Evolutionary conservation across 1,140 invertebrate genomes (phyloP).

Genomic region (Thaumetopoea pityocampa): DNA sequence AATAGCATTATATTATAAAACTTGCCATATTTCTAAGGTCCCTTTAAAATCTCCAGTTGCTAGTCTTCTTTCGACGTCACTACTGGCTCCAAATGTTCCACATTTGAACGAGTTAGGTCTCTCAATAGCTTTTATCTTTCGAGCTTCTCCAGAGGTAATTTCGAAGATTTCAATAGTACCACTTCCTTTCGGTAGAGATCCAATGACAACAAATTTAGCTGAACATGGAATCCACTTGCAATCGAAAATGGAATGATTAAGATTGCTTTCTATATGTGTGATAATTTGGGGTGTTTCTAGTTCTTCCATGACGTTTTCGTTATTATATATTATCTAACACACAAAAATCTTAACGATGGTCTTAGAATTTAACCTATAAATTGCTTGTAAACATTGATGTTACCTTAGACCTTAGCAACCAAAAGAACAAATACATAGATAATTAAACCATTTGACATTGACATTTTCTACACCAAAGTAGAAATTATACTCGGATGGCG

Average conservation of each 20-base stretch:
- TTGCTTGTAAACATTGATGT: too few species aligned
- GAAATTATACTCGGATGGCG: too few species aligned
- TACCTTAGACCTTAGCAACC: too few species aligned
- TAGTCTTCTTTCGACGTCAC: conserved; percentile 85
- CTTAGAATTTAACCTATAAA: too few species aligned
- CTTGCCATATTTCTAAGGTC: conserved; percentile 88
- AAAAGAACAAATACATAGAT: too few species aligned
- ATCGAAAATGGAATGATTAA: conserved; percentile 93
- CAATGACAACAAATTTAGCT: conserved; percentile 92
- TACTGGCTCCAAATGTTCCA: conserved; percentile 93
- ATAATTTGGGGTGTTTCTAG: conserved; percentile 94
- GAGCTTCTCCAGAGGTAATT: conserved; percentile 83
- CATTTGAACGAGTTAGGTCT: conserved; percentile 92
- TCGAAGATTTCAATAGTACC: conserved; percentile 94
- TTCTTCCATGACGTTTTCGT: conserved; percentile 67
- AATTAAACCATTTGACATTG: too few species aligned
- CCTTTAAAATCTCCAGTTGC: conserved; percentile 96
- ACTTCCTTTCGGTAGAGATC: conserved; percentile 88
- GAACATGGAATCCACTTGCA: conserved; percentile 96
- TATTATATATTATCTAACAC: too few species aligned
- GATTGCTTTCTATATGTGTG: conserved; percentile 87
- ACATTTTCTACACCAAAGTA: too few species aligned
- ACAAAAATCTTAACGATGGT: too few species aligned
- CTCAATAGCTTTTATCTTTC: conserved; percentile 84
- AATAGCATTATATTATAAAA: conserved; percentile 10